A percentile compares a stretch with the other conserved stretches of the same genome.
These are phyloP conservation scores for Crypturellus undulatus DNA, from an alignment of 2,113 vertebrate species.

Conservation along the genomic window DNA sequence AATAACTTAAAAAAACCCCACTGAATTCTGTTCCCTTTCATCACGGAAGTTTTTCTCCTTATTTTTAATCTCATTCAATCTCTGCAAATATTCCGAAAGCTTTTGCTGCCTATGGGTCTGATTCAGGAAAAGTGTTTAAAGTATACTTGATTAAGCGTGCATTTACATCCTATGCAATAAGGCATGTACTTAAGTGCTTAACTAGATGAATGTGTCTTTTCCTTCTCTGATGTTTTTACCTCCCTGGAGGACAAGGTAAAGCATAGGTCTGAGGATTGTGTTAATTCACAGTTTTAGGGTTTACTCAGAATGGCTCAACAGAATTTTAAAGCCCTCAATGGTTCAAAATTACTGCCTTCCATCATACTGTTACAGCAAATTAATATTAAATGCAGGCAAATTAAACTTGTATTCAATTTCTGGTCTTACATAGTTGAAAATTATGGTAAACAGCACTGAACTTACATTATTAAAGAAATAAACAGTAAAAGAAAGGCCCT, in stretches of 20 bases:
- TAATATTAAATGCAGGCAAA: not conserved
- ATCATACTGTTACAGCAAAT: not conserved
- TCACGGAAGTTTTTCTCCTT: not conserved
- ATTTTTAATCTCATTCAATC: not conserved
- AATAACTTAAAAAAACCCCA: not conserved
- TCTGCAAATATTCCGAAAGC: not conserved
- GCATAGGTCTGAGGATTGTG: not conserved
- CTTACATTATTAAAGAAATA: not conserved
- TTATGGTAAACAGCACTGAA: not conserved
- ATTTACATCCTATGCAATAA: not conserved
- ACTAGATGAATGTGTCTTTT: not conserved
- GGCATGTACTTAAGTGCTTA: not conserved
- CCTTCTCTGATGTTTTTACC: not conserved
- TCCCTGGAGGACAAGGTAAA: not conserved
- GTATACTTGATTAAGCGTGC: not conserved
- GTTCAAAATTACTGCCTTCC: not conserved
- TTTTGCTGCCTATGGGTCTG: not conserved
- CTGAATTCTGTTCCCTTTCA: not conserved
- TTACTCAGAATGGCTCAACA: slow-evolving; percentile 10
- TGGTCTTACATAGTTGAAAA: not conserved
- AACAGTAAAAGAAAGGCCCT: not conserved
- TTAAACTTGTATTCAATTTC: not conserved
- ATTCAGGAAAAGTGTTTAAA: slow-evolving; percentile 15
- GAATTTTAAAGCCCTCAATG: not conserved
- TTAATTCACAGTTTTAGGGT: slow-evolving; percentile 22